These are phyloP conservation scores for Blennius ocellaris DNA, from an alignment of 2,113 vertebrate species.

Conservation along the genomic window DNA sequence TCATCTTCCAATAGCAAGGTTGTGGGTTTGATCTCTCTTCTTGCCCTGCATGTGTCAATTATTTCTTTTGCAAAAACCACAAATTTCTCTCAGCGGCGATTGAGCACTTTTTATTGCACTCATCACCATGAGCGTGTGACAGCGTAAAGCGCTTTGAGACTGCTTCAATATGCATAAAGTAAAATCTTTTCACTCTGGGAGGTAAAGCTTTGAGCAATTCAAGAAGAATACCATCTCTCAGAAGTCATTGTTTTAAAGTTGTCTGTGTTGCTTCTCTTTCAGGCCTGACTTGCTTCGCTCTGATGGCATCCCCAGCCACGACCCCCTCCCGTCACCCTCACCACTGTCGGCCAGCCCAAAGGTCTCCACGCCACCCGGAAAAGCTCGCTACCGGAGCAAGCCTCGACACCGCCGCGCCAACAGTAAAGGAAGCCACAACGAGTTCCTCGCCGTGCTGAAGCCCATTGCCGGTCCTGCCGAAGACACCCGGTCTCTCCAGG, in stretches of 20 bases:
- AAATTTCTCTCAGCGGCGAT: too few relatives aligned
- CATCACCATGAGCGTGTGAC: too few relatives aligned
- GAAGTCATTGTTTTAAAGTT: not conserved
- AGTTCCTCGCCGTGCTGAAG: slow-evolving; percentile 90
- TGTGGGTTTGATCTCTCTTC: too few relatives aligned
- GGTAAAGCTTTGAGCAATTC: not conserved
- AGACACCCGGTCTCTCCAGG: slow-evolving; percentile 78
- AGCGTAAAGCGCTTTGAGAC: too few relatives aligned
- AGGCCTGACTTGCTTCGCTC: slow-evolving; percentile 95
- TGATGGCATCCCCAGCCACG: slow-evolving; percentile 91
- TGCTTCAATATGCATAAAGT: not conserved
- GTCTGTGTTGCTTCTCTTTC: slow-evolving; percentile 1
- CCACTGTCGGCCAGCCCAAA: slow-evolving; percentile 94
- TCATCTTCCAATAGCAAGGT: too few relatives aligned
- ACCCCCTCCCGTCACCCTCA: slow-evolving; percentile 87
- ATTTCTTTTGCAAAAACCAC: too few relatives aligned
- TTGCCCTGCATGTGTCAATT: too few relatives aligned
- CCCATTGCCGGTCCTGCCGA: slow-evolving; percentile 77
- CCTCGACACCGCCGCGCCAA: slow-evolving; percentile 94
- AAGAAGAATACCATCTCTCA: not conserved
- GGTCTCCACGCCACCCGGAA: slow-evolving; percentile 89
- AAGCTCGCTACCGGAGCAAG: slow-evolving; percentile 94
- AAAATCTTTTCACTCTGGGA: not conserved
- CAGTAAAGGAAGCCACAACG: slow-evolving; percentile 94
- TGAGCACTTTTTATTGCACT: too few relatives aligned